Evolutionary conservation across 1,140 invertebrate genomes (phyloP), one percentile per base, ranked within the genome.

Genomic region (Eulimnadia texana): DNA sequence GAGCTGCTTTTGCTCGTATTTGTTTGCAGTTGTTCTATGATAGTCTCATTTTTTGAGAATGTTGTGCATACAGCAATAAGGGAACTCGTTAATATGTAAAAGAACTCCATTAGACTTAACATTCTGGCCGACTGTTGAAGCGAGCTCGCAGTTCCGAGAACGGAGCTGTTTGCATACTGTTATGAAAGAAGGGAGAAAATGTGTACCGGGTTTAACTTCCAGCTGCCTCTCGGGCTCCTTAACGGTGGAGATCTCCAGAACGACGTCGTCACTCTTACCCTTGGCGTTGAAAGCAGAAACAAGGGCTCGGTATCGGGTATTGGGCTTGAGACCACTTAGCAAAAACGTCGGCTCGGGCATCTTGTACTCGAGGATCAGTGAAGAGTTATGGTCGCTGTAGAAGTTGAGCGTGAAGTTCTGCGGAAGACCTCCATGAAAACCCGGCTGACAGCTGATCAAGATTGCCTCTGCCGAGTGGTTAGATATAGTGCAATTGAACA

Each of bases 291-390:
- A 74, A 27, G 81, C 79, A 66, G 79, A 82, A 25, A 83, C 72
- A 33, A 74, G 69, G 60, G 89, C 80, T 62, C 82, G 74, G 73
- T 88, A 88, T 64, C 80, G 84, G 19, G 79, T 80, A 19, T 84
- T 85, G 1, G 85, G 79, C 62, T 86, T 84, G n/a, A 90, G 73
- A 24, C 84, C 84, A 47, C 82, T 79, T 19, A 88, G 80, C 64
- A 83, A 78, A 72, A 88, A 88, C 59, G 76, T 78, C 0, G 88
- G 84, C 20, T 61, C 60, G 20, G 60, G 23, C 49, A 61, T 52
- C n/a, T 33, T 29, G 29, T 61, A 51, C 50, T 61, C 50, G 60
- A 42, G 9, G n/a, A 61, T 51, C 10, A 57, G 64, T 24, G 51
- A 54, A 3, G 60, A 61, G 50, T 52, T 61, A 27, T 51, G 60